Conservation (phyloP, 2,113 vertebrate species). For the Emydura subglobosa region DNA sequence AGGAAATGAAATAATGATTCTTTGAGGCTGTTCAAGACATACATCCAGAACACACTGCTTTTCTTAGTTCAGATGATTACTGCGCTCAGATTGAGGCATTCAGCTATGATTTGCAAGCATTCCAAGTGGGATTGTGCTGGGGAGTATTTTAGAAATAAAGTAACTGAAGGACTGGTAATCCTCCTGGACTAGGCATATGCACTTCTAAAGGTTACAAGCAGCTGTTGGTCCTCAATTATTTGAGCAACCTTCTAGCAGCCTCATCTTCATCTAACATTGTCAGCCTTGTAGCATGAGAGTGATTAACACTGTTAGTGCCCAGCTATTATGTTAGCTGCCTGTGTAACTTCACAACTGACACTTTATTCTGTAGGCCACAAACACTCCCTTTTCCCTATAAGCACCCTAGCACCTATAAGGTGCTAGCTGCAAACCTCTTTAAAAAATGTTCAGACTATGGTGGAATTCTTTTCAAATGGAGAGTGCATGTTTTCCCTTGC, state of each 20-base stretch:
- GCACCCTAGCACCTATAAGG: neutral
- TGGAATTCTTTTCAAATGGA: neutral
- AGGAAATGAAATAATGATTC: conserved; percentile 32
- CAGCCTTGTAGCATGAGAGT: neutral
- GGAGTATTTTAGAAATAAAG: neutral
- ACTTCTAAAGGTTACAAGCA: neutral
- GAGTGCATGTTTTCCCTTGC: neutral
- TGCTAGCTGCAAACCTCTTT: neutral
- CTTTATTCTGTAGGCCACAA: neutral
- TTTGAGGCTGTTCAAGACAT: neutral
- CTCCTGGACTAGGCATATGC: neutral
- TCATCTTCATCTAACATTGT: accelerated
- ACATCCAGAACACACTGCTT: neutral
- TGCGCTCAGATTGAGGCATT: neutral
- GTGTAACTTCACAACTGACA: neutral
- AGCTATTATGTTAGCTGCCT: neutral
- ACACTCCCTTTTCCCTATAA: neutral
- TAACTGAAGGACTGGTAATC: neutral
- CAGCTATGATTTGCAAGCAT: neutral
- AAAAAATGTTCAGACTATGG: neutral
- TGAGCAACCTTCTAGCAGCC: neutral
- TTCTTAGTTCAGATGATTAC: neutral
- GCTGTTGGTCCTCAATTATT: neutral
- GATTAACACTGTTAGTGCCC: neutral
- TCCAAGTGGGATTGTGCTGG: neutral